Evolutionary conservation across 2,113 vertebrate species (phyloP).

Genomic region (Muntiacus muntjak): DNA sequence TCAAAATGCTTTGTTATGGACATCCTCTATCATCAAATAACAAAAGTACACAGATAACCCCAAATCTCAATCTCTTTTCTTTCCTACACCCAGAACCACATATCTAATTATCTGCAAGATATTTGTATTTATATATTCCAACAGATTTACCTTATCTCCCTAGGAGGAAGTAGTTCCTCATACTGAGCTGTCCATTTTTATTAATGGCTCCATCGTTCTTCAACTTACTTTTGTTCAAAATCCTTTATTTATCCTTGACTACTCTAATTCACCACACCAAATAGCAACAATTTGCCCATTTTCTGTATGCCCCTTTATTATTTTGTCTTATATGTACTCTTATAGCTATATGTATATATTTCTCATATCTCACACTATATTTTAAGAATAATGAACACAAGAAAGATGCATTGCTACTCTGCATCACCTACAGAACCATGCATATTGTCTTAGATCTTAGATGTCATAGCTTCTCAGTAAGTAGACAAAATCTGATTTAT

Average conservation of each 20-base stretch:
- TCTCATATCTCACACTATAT: background rate
- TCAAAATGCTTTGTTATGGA: background rate
- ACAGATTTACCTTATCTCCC: background rate
- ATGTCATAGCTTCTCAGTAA: background rate
- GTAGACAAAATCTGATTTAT: background rate
- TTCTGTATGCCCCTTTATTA: background rate
- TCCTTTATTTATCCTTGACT: background rate
- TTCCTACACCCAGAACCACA: background rate
- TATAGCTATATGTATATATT: background rate
- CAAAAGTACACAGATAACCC: background rate
- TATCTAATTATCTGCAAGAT: background rate
- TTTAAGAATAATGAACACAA: background rate
- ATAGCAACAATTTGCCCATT: background rate
- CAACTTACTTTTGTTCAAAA: constrained; percentile 25
- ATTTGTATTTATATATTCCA: background rate
- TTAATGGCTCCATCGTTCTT: background rate
- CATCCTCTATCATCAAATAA: background rate
- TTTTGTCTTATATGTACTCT: background rate
- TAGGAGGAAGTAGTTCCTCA: background rate
- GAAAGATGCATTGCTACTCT: background rate
- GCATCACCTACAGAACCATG: background rate
- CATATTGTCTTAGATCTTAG: background rate
- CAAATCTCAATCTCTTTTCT: background rate
- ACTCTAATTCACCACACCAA: constrained; percentile 1
- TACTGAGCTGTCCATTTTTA: background rate